Evolutionary conservation across 1,140 invertebrate species (phyloP).

Genomic region (Trichoplusia ni): DNA sequence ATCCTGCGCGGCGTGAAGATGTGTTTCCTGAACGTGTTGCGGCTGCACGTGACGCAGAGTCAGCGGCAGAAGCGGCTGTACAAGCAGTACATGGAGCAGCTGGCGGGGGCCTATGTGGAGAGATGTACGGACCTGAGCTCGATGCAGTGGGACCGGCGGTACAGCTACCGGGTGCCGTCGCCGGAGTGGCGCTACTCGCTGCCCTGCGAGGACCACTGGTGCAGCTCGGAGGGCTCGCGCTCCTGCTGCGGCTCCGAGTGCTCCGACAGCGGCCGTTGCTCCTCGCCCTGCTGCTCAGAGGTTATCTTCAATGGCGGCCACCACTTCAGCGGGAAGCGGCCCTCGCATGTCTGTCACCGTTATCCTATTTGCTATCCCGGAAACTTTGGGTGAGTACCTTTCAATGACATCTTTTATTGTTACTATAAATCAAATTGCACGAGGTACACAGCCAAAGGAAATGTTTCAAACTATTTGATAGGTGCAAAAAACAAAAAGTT

Average conservation of each 20-base stretch:
- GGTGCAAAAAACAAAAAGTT: no score
- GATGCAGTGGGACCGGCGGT: slow-evolving; percentile 53
- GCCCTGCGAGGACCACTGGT: slow-evolving; percentile 58
- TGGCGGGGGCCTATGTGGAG: slow-evolving; percentile 72
- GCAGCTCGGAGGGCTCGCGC: slow-evolving; percentile 52
- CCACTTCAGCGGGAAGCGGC: slow-evolving; percentile 68
- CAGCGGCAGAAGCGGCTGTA: slow-evolving; percentile 79
- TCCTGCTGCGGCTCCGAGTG: slow-evolving; percentile 63
- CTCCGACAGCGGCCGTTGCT: slow-evolving; percentile 71
- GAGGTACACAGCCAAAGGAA: background rate
- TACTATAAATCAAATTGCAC: no score
- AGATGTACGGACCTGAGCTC: slow-evolving; percentile 60
- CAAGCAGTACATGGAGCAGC: slow-evolving; percentile 77
- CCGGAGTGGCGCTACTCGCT: slow-evolving; percentile 67
- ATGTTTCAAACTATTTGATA: no score
- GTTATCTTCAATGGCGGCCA: slow-evolving; percentile 79
- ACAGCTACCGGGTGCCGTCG: slow-evolving; percentile 51
- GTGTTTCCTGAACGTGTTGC: slow-evolving; percentile 78
- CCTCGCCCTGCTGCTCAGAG: slow-evolving; percentile 77
- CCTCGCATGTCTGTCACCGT: slow-evolving; percentile 51
- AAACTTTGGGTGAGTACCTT: slow-evolving; percentile 68
- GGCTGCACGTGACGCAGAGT: slow-evolving; percentile 75
- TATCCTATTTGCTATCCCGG: slow-evolving; percentile 69
- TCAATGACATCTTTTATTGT: no score
- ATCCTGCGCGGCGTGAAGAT: slow-evolving; percentile 59